Conservation (phyloP, 1,140 invertebrate species). For the Ceratina calcarata region DNA sequence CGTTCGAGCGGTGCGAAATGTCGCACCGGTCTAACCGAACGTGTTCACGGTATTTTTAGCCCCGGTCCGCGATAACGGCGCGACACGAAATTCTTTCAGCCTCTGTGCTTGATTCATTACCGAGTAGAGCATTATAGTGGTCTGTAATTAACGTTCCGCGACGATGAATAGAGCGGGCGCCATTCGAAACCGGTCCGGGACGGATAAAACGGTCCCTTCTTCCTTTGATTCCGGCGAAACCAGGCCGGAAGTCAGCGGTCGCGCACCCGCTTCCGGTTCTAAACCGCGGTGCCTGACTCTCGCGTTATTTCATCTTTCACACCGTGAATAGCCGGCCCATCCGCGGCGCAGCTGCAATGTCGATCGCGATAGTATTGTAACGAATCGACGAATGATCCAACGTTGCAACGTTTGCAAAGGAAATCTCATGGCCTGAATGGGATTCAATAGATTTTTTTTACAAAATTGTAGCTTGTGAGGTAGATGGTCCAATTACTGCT, state of each 20-base stretch:
- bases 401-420: neutral
- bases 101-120: constrained; percentile 35
- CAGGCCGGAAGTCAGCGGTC: constrained; percentile 57
- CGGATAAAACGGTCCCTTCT: constrained; percentile 46
- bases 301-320: constrained; percentile 52
- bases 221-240: constrained; percentile 62
- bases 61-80: neutral
- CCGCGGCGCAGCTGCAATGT: constrained; percentile 26
- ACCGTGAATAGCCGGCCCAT: constrained; percentile 28
- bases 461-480: too few species aligned
- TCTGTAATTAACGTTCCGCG: constrained; percentile 57
- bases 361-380: constrained; percentile 51
- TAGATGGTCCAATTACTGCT: too few species aligned
- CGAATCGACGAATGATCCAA: constrained; percentile 33
- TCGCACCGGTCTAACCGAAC: too few species aligned
- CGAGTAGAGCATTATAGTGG: constrained; percentile 15
- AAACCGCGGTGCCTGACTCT: constrained; percentile 39
- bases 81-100: constrained; percentile 5
- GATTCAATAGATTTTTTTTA: too few species aligned
- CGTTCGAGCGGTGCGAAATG: neutral
- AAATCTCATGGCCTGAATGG: neutral
- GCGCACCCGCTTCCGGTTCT: constrained; percentile 50
- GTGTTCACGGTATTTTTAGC: neutral
- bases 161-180: constrained; percentile 25
- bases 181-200: constrained; percentile 30